These are phyloP conservation scores for Amphipoea lucens DNA, from an alignment of 2,888 invertebrate species.

Conservation along the genomic window DNA sequence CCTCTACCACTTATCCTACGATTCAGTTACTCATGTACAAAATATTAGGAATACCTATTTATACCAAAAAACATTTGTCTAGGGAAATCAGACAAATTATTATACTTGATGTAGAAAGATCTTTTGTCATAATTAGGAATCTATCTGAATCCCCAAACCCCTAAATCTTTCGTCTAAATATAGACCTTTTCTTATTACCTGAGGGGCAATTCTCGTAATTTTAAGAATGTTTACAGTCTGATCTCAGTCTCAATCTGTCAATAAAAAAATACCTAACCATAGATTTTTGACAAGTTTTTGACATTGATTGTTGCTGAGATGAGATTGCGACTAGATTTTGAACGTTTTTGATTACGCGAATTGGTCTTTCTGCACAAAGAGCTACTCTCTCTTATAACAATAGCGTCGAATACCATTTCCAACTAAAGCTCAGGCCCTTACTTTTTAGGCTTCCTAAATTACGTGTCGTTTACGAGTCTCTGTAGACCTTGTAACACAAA, in stretches of 20 bases:
- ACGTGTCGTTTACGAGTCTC: conserved; percentile 28
- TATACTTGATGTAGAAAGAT: neutral
- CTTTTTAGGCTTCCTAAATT: conserved; percentile 41
- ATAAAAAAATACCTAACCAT: neutral
- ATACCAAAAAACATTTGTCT: neutral
- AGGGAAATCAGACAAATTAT: neutral
- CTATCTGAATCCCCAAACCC: neutral
- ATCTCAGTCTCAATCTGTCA: neutral
- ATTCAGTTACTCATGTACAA: neutral
- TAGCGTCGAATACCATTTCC: neutral
- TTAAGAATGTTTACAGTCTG: neutral
- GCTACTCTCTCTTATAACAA: neutral
- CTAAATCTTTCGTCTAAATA: neutral
- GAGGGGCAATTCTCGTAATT: neutral
- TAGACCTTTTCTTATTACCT: neutral
- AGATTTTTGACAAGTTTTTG: neutral
- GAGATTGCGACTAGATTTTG: too few species aligned
- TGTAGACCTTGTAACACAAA: conserved; percentile 18
- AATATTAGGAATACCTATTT: neutral
- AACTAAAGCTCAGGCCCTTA: conserved; percentile 4
- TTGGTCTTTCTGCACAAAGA: neutral
- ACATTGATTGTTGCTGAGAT: too few species aligned
- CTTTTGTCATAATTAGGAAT: neutral
- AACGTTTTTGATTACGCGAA: too few species aligned
- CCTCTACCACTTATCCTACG: too few species aligned